A percentile compares a stretch with the other conserved stretches of the same genome.
Conservation (phyloP, 2,113 vertebrate species). For the Chaetops frenatus region DNA sequence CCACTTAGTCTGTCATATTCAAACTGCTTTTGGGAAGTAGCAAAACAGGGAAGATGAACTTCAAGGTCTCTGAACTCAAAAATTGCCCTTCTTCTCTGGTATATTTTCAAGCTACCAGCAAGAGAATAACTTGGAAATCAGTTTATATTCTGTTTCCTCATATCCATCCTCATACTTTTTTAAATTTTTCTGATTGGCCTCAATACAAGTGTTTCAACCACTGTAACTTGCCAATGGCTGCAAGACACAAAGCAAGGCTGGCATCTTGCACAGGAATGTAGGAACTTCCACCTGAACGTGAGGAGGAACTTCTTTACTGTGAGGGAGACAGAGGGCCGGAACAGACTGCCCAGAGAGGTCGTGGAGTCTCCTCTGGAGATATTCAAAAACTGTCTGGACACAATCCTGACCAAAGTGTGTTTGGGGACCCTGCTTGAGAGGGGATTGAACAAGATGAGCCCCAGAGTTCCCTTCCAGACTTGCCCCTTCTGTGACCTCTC, state of each 20-base stretch:
- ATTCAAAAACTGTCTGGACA: background rate
- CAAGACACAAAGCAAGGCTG: background rate
- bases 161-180: background rate
- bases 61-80: background rate
- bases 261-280: background rate
- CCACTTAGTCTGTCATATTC: background rate
- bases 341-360: background rate
- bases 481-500: background rate
- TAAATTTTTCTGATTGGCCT: background rate
- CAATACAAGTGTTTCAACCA: background rate
- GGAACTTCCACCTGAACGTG: background rate
- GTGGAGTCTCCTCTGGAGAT: background rate
- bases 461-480: background rate
- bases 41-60: background rate
- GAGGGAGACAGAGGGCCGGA: background rate
- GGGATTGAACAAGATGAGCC: background rate
- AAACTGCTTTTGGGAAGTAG: background rate
- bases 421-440: background rate
- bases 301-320: background rate
- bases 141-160: background rate
- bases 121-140: background rate
- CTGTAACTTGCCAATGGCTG: background rate
- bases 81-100: background rate
- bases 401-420: background rate
- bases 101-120: background rate